Evolutionary conservation across 2,888 invertebrate genomes (phyloP).

Genomic region (Conus canariensis): DNA sequence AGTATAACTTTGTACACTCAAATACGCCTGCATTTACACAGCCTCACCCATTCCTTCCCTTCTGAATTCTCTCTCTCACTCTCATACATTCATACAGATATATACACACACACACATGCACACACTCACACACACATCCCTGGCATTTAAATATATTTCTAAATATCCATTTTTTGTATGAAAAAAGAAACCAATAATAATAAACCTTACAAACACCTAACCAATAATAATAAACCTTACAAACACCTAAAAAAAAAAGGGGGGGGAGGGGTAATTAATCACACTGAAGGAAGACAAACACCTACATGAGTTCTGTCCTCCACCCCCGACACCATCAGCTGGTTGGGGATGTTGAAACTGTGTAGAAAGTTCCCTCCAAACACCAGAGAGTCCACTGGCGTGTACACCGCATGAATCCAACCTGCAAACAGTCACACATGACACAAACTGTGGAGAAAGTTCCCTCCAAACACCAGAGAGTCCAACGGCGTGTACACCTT

Average conservation of each 20-base stretch:
- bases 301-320: constrained; percentile 94
- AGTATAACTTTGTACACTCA: too few species aligned
- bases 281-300: not conserved
- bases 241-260: too few species aligned
- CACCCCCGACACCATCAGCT: constrained; percentile 95
- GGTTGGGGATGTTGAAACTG: constrained; percentile 96
- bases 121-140: not conserved
- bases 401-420: constrained; percentile 99
- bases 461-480: constrained; percentile 98
- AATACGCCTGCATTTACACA: too few species aligned
- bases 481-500: constrained; percentile 96
- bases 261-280: too few species aligned
- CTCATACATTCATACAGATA: not conserved
- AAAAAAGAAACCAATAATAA: not conserved
- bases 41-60: not conserved
- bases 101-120: not conserved
- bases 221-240: not conserved
- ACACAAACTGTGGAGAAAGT: constrained; percentile 83
- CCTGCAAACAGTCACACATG: constrained; percentile 78
- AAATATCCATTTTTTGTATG: not conserved
- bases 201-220: not conserved
- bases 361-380: constrained; percentile 99
- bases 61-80: not conserved
- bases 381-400: constrained; percentile 95
- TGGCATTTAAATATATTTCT: not conserved